Evolutionary conservation across 2,888 invertebrate species (phyloP), one percentile per base, ranked within the genome.

Genomic region (Agrochola litura): DNA sequence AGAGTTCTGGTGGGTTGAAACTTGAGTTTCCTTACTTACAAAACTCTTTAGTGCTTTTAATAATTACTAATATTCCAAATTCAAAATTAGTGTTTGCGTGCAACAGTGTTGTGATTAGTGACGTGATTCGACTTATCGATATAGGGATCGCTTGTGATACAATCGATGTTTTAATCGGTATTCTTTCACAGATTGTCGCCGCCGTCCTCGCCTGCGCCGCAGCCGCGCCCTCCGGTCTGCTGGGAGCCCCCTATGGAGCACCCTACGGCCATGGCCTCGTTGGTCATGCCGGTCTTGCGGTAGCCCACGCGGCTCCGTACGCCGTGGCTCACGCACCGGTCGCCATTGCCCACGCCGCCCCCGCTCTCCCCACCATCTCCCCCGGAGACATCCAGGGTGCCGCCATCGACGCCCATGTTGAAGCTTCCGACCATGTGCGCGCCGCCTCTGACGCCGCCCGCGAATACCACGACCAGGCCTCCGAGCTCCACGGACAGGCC

Each of bases 161-260:
- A 76, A 88, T 86, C 75, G 85, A 82, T 85, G 81, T 85, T 84
- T 83, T 84, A 88, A 88, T 86, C 79, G 76, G 86, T 89, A 88
- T 92, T 90, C 86, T 89, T 92, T 93, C 92, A 68, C 95, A 97
- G 97, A 97, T 97, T 95, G 97, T 97, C 91, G 95, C 97, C 94
- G 96, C 97, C 95, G 93, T 97, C 93, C 92, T 93, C 91, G 93
- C 93, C 93, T 95, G 94, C 94, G 95, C 95, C 94, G 94, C 95
- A 93, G 95, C 95, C 87, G 95, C 92, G 77, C 95, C 95, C 68
- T 95, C 95, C 68, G 95, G 95, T 86, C 92, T 95, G 94, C 92
- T 95, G 93, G 94, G 92, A 85, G 90, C 91, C 54, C 93, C 92
- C 89, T 94, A 94, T 84, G 92, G 89, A 83, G 90, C 91, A 67